Percentiles rank a stretch among this genome's conserved stretches.
phyloP scores from a whole-genome alignment of 92 coral and sea anemone genomes.

The Metridium senile region DNA sequence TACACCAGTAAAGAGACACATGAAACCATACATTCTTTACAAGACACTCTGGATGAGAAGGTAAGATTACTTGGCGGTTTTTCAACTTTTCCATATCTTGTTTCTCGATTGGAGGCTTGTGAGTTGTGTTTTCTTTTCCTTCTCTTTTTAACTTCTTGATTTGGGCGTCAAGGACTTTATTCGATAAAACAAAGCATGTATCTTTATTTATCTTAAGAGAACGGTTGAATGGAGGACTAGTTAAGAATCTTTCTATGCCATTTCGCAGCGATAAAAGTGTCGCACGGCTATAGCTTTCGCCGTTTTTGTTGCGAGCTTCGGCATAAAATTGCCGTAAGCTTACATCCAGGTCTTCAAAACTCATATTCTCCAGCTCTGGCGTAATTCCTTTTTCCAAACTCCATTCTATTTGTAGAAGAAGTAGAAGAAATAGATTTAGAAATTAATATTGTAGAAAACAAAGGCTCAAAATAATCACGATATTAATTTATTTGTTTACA shows the following conservation, averaged over 20 bases:
- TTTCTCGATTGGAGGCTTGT: constrained; percentile 48
- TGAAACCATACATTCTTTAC: constrained; percentile 56
- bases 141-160: constrained; percentile 45
- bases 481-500: background rate
- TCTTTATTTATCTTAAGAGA: constrained; percentile 28
- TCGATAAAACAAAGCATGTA: constrained; percentile 35
- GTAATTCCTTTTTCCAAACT: constrained; percentile 28
- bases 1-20: constrained; percentile 47
- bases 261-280: constrained; percentile 37
- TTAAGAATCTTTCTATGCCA: constrained; percentile 53
- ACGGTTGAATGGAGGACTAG: constrained; percentile 41
- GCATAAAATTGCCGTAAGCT: constrained; percentile 48
- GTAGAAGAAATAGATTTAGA: too few species aligned
- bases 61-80: constrained; percentile 17
- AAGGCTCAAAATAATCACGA: background rate
- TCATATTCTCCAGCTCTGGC: constrained; percentile 32
- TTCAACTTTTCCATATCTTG: constrained; percentile 48
- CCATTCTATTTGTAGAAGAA: too few species aligned
- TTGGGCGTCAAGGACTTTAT: constrained; percentile 61
- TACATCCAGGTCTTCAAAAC: constrained; percentile 32
- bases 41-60: constrained; percentile 41
- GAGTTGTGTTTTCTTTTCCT: constrained; percentile 40
- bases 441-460: background rate
- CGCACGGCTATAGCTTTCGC: constrained; percentile 56
- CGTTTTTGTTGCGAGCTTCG: constrained; percentile 48